Percentiles rank a stretch among this genome's conserved stretches.
phyloP scores from a whole-genome alignment of 2,797 vertebrate species.

The Bradypus variegatus region DNA sequence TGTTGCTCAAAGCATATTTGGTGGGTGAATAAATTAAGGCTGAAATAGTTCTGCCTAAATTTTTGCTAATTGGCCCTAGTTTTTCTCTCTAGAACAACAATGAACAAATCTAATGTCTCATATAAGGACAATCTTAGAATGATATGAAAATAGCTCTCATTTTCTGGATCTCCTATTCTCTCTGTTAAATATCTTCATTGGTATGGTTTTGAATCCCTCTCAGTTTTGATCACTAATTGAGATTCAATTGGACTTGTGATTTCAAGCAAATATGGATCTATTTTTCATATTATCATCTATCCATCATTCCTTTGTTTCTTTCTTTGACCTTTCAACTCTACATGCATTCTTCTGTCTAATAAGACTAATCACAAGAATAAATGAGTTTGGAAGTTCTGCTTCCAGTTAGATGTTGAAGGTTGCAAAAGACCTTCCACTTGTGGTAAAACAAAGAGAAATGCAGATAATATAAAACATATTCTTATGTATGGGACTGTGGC shows the following conservation, averaged over 20 bases:
- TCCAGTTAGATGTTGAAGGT: background rate
- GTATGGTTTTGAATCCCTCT: background rate
- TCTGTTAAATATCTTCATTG: background rate
- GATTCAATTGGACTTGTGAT: background rate
- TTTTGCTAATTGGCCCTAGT: background rate
- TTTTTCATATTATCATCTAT: background rate
- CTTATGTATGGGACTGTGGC: background rate
- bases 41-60: background rate
- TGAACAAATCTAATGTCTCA: background rate
- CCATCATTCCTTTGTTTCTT: background rate
- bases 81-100: background rate
- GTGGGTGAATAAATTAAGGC: background rate
- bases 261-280: background rate
- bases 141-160: background rate
- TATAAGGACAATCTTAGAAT: background rate
- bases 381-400: background rate
- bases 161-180: background rate
- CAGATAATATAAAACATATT: background rate
- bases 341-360: background rate
- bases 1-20: background rate
- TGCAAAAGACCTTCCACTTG: background rate
- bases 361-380: background rate
- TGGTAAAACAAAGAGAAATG: background rate
- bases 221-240: background rate
- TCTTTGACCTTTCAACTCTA: background rate